phyloP scores from a whole-genome alignment of 1,140 invertebrate genomes.

The Drosophila sp. region DNA sequence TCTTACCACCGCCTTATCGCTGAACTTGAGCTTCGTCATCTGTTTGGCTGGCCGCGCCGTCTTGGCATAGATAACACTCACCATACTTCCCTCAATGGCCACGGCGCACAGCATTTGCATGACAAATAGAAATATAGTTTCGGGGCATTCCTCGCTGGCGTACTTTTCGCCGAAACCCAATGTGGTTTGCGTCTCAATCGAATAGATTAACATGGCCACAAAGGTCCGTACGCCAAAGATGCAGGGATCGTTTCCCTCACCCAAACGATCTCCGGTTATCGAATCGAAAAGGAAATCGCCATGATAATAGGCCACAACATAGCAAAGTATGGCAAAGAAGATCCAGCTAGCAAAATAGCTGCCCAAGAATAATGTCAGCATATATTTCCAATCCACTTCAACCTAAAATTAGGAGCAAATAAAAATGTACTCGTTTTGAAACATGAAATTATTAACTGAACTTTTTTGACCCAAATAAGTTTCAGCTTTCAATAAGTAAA shows the following conservation, averaged over 20 bases:
- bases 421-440: too few relatives aligned
- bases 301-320: constrained; percentile 84
- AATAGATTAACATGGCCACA: constrained; percentile 85
- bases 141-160: constrained; percentile 93
- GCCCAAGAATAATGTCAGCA: constrained; percentile 84
- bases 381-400: constrained; percentile 86
- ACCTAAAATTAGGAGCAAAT: constrained; percentile 74
- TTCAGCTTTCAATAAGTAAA: too few relatives aligned
- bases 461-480: too few relatives aligned
- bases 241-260: constrained; percentile 79
- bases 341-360: constrained; percentile 85
- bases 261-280: constrained; percentile 62
- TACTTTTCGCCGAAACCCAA: constrained; percentile 89
- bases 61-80: constrained; percentile 86
- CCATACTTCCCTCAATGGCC: constrained; percentile 85
- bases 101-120: constrained; percentile 85
- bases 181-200: constrained; percentile 86
- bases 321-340: constrained; percentile 84
- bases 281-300: constrained; percentile 83
- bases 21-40: constrained; percentile 85
- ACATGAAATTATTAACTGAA: too few relatives aligned
- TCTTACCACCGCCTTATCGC: constrained; percentile 85
- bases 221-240: constrained; percentile 84
- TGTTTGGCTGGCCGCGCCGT: constrained; percentile 85
- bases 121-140: constrained; percentile 90